phyloP scores from a whole-genome alignment of 2,888 invertebrate genomes.

The Temnothorax rugatulus region DNA sequence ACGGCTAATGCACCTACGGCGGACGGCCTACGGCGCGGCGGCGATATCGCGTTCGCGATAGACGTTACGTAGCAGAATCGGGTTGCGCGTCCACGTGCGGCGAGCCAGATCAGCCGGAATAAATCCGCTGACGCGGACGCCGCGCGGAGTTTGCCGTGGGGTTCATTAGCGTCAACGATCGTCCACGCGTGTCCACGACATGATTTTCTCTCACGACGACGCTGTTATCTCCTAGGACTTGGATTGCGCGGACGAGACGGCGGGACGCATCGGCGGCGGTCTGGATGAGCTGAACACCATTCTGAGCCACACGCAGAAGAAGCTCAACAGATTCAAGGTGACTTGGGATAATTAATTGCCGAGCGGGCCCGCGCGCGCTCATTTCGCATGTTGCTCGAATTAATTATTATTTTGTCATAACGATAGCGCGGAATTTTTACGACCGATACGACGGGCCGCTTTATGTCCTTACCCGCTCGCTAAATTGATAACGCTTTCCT shows the following conservation, averaged over 20 bases:
- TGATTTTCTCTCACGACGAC: not conserved
- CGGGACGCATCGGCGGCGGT: slow-evolving; percentile 90
- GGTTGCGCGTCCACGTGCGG: slow-evolving; percentile 42
- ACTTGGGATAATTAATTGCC: slow-evolving; percentile 47
- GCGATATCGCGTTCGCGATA: slow-evolving; percentile 18
- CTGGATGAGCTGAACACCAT: slow-evolving; percentile 93
- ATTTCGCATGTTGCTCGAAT: slow-evolving; percentile 41
- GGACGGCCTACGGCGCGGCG: too few relatives aligned
- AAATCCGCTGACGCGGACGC: slow-evolving; percentile 4
- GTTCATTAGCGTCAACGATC: slow-evolving; percentile 24
- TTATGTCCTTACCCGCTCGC: slow-evolving; percentile 41
- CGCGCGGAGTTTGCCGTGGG: not conserved
- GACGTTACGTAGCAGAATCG: slow-evolving; percentile 30
- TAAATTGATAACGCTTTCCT: slow-evolving; percentile 45
- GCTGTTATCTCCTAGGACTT: slow-evolving; percentile 87
- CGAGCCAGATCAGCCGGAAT: slow-evolving; percentile 3
- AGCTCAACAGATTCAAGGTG: slow-evolving; percentile 95
- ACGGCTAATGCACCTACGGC: slow-evolving; percentile 3
- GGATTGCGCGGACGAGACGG: slow-evolving; percentile 89
- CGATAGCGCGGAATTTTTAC: slow-evolving; percentile 48
- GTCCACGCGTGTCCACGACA: slow-evolving; percentile 5
- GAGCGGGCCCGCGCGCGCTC: slow-evolving; percentile 12
- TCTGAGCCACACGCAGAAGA: slow-evolving; percentile 93
- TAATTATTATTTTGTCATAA: slow-evolving; percentile 54
- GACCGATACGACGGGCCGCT: slow-evolving; percentile 43